phyloP scores from a whole-genome alignment of 1,140 invertebrate genomes.

The Anastrepha obliqua region DNA sequence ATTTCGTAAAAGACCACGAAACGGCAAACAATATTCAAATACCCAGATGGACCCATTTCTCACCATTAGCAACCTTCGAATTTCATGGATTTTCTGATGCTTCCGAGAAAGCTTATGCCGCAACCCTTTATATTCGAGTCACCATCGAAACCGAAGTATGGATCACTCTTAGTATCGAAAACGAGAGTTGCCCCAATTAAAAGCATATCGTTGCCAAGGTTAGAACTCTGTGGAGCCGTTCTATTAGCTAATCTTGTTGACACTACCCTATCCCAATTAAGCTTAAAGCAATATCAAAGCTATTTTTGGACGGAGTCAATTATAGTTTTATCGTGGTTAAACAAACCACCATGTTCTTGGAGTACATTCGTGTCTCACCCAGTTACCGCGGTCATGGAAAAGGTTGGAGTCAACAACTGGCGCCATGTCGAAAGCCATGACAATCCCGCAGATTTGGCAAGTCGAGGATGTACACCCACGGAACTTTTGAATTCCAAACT shows the following conservation, averaged over 20 bases:
- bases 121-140: too few species aligned
- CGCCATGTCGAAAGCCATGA: too few species aligned
- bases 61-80: slow-evolving; percentile 54
- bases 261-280: too few species aligned
- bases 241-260: too few species aligned
- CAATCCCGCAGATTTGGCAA: too few species aligned
- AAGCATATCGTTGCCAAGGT: slow-evolving; percentile 64
- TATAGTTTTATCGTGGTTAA: slow-evolving; percentile 70
- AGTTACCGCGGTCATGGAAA: slow-evolving; percentile 66
- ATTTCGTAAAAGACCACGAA: background rate
- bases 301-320: slow-evolving; percentile 74
- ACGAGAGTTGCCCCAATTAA: slow-evolving; percentile 66
- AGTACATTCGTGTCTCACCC: slow-evolving; percentile 72
- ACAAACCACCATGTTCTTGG: slow-evolving; percentile 63
- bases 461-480: too few species aligned
- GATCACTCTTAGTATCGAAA: background rate
- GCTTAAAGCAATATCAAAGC: slow-evolving; percentile 61
- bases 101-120: slow-evolving; percentile 66
- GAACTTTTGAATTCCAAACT: too few species aligned
- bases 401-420: slow-evolving; percentile 56
- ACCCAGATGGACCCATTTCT: slow-evolving; percentile 59
- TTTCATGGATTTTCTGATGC: slow-evolving; percentile 70
- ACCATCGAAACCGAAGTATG: too few species aligned
- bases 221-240: slow-evolving; percentile 70
- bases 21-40: slow-evolving; percentile 55